phyloP scores from a whole-genome alignment of 2,113 vertebrate genomes.

The Pseudopodoces humilis region DNA sequence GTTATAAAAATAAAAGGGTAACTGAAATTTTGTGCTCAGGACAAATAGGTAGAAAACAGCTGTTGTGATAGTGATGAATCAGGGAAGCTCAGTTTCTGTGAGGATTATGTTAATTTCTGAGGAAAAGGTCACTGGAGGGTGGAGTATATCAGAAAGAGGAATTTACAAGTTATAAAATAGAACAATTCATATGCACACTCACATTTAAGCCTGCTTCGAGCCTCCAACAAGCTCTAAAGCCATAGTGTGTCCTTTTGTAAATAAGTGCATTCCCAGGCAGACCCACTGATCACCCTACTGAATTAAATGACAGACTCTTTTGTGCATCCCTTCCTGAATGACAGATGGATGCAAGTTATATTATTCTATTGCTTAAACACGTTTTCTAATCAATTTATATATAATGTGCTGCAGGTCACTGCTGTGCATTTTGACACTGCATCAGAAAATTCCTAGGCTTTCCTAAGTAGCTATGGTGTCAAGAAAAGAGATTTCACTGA shows the following conservation, averaged over 20 bases:
- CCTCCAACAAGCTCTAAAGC: constrained; percentile 6
- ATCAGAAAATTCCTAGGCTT: neutral
- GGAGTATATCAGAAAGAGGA: neutral
- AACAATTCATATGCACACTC: neutral
- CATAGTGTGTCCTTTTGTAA: constrained; percentile 5
- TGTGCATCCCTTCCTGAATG: constrained; percentile 24
- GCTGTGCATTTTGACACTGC: neutral
- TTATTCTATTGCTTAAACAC: neutral
- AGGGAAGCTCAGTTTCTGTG: neutral
- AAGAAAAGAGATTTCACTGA: neutral
- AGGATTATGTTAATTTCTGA: constrained; percentile 5
- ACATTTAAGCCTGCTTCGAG: constrained; percentile 10
- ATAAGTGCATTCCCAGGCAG: constrained; percentile 2
- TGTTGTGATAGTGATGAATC: neutral
- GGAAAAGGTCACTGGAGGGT: neutral
- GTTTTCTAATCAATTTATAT: neutral
- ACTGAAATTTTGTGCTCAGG: neutral
- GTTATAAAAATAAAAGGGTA: neutral
- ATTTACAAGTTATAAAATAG: constrained; percentile 7
- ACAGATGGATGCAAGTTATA: constrained; percentile 17
- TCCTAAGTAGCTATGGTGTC: neutral
- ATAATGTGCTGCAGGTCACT: neutral
- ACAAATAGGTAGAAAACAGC: neutral
- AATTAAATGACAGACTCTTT: constrained; percentile 54
- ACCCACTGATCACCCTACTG: constrained; percentile 12